These are phyloP conservation scores for Drosophila emarginata DNA, from an alignment of 2,888 invertebrate genomes.

Conservation along the genomic window DNA sequence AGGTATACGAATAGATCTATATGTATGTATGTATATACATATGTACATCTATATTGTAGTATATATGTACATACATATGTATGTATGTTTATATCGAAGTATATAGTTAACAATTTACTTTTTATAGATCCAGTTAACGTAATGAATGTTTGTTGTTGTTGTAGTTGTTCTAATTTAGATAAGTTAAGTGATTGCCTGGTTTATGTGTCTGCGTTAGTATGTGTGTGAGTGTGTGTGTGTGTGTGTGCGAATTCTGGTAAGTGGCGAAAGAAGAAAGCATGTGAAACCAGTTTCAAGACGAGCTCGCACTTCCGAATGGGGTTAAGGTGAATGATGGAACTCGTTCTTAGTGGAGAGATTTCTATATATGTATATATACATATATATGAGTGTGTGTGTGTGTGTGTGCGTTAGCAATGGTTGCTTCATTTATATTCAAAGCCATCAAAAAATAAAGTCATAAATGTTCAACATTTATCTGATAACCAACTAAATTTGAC, in stretches of 20 bases:
- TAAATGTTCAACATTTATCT: slow-evolving; percentile 2
- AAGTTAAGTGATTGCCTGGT: not conserved
- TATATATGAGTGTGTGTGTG: too few relatives aligned
- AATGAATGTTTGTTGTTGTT: not conserved
- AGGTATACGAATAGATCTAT: not conserved
- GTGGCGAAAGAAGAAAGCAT: slow-evolving; percentile 7
- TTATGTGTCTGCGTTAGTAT: too few relatives aligned
- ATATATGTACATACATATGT: not conserved
- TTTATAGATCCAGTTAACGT: not conserved
- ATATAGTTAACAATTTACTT: not conserved
- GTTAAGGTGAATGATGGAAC: slow-evolving; percentile 5
- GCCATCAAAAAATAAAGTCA: not conserved
- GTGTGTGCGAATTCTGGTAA: not conserved
- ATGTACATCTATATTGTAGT: slow-evolving; percentile 11
- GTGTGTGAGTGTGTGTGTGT: not conserved
- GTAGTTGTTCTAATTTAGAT: slow-evolving; percentile 3
- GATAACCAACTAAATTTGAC: slow-evolving; percentile 4
- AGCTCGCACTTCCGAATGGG: not conserved
- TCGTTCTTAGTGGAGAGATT: not conserved
- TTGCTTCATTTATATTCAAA: slow-evolving; percentile 4
- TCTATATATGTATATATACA: too few relatives aligned
- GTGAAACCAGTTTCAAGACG: not conserved
- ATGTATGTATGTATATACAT: not conserved
- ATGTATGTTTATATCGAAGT: not conserved
- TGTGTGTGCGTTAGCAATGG: not conserved